Evolutionary conservation across 2,888 invertebrate genomes (phyloP), one percentile per base, ranked within the genome.

Genomic region (Bombylius discolor): DNA sequence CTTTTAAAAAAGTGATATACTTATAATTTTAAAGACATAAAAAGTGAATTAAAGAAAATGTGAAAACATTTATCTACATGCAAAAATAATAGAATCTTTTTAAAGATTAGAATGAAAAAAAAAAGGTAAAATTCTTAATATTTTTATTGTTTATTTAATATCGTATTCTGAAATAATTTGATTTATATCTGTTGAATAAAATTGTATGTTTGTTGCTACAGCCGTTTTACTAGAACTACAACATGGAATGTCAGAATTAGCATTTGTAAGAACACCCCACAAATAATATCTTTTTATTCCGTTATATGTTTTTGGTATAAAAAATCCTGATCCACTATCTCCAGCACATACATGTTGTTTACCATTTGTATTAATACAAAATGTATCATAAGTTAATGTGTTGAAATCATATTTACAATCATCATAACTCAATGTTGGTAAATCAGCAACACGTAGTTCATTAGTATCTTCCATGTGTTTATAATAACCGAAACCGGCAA

Each of bases 251-350:
- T 12, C 47, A 47, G 42, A 52, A 9, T 51, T 54, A 11, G 62
- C 65, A 9, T 58, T 59, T 58, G 67, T 68, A 1, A 68, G 61
- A 6, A 70, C 50, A 1, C 70, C 70, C 58, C 64, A 61, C 13
- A 68, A 54, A 50, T 58, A 63, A 52, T 61, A 62, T n/a, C 52
- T 51, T 45, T 47, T 55, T 42, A 49, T 53, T 42, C 51, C 52
- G 9, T 36, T 33, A 0, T 56, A 45, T 1, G 13, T 32, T 44
- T 42, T 59, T 47, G 57, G 54, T 6, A 61, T 60, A 0, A 61
- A 56, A 52, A 67, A 64, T n/a, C 67, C 68, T 1, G 66, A 65
- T 13, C 69, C 70, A 60, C 67, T 67, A 47, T 69, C 67, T n/a
- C 67, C 67, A n/a, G 60, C 49, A 45, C 68, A 69, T 1, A 64